Evolutionary conservation across 2,113 vertebrate species (phyloP).

Genomic region (Syngnathoides biaculeatus): DNA sequence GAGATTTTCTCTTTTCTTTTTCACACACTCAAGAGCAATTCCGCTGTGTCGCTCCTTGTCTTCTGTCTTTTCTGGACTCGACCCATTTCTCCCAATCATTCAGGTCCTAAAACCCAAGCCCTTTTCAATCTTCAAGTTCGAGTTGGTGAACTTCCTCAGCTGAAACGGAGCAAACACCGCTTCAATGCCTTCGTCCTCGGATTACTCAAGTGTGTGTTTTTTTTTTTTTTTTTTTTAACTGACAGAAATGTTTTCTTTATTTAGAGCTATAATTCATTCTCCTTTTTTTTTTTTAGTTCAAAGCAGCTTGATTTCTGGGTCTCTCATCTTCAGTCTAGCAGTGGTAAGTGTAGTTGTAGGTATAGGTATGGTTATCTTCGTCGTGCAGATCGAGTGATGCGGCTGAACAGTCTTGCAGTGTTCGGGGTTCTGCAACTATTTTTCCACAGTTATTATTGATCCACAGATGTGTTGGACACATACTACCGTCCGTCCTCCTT

Average conservation of each 20-base stretch:
- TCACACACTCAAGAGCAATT: background rate
- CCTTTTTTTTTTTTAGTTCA: conserved; percentile 63
- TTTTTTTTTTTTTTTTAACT: background rate
- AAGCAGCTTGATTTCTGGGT: conserved; percentile 91
- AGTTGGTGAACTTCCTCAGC: conserved; percentile 79
- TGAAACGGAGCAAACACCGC: conserved; percentile 80
- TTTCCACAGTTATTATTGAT: background rate
- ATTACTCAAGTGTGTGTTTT: conserved; percentile 85
- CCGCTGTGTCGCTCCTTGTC: background rate
- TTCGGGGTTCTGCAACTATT: too few species aligned
- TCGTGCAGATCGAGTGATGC: too few species aligned
- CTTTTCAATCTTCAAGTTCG: conserved; percentile 79
- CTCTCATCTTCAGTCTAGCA: conserved; percentile 83
- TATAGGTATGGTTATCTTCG: too few species aligned
- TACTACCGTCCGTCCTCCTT: conserved; percentile 88
- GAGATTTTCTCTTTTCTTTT: background rate
- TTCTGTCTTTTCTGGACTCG: background rate
- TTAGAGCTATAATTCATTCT: background rate
- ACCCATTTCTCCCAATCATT: background rate
- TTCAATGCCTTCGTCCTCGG: conserved; percentile 93
- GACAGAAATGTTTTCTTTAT: background rate
- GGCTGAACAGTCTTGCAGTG: too few species aligned
- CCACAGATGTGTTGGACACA: conserved; percentile 84
- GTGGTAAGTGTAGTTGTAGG: conserved; percentile 67
- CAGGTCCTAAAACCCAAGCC: conserved; percentile 75